Base-by-base conservation (phyloP, 2,113 vertebrate species). In the Pollimyrus isidori region DNA sequence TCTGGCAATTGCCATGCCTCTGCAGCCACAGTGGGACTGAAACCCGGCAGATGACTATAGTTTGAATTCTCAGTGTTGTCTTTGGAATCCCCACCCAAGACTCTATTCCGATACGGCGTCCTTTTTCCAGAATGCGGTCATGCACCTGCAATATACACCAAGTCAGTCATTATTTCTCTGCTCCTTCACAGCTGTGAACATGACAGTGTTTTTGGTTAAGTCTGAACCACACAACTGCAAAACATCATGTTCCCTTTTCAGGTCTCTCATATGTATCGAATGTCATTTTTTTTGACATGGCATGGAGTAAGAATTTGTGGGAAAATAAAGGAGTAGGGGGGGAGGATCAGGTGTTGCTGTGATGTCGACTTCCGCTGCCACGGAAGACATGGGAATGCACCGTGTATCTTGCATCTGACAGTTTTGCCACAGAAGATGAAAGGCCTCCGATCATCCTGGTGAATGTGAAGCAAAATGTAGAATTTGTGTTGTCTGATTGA, bases 401-500 rank as follows among this genome's bases (percentile, higher is more conserved):
- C 11, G 85, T 90, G 35, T 84, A 45, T 86, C 69, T 52, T 17
- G 26, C 85, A 62, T 42, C 88, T 91, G 91, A 89, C 89, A 89
- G 90, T 92, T 91, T 89, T 53, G 11, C 73, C 90, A 90, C 4
- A 39, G n/a, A 86, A 91, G 91, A 95, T 94, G 91, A 94, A 94
- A 95, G 90, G 91, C 80, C 35, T 90, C 90, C 69, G 88, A 53
- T 91, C 56, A 91, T 62, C 69, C 89, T 62, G 19, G 88, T 80
- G 69, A 90, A 89, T 90, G 84, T 87, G 83, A 87, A 11, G 84
- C 84, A 58, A 89, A 89, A 76, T 90, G 86, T 86, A 89, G 91
- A 93, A 58, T 90, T 88, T 90, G 88, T 89, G 88, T 89, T 88
- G 91, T 93, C 88, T 93, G 93, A 94, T 93, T 93, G 92, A 93